These are phyloP conservation scores for Protodeltote pygarga DNA, from an alignment of 2,888 invertebrate genomes.

Conservation along the genomic window DNA sequence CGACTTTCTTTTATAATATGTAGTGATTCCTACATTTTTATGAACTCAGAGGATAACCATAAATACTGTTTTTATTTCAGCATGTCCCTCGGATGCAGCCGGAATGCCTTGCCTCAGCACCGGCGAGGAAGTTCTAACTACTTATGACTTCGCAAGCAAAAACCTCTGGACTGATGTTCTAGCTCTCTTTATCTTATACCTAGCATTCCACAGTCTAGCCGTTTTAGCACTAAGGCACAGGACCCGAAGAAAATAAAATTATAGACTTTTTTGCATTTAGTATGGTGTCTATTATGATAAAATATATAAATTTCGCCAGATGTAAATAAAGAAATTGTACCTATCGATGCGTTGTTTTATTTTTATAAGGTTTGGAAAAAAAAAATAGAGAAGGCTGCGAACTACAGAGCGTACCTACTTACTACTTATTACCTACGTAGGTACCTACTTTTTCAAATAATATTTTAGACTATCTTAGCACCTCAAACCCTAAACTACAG, in stretches of 20 bases:
- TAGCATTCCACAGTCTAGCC: constrained; percentile 90
- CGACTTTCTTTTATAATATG: no score
- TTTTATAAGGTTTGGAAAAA: no score
- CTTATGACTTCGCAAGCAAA: constrained; percentile 89
- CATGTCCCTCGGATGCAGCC: constrained; percentile 38
- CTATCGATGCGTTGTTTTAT: constrained; percentile 6
- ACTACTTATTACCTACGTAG: no score
- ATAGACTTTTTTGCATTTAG: constrained; percentile 2
- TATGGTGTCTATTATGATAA: constrained; percentile 54
- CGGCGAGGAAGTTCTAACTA: constrained; percentile 90
- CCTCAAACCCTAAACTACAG: no score
- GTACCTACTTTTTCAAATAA: no score
- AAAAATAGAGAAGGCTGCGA: no score
- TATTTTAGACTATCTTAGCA: no score
- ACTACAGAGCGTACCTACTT: no score
- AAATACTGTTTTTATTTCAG: constrained; percentile 29
- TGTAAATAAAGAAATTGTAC: constrained; percentile 52
- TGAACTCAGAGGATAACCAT: no score
- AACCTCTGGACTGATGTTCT: constrained; percentile 89
- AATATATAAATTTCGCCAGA: constrained; percentile 31
- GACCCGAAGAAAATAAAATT: constrained; percentile 83
- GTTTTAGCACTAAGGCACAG: constrained; percentile 89
- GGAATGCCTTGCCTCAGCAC: constrained; percentile 91
- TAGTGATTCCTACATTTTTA: no score
- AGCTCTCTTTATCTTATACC: constrained; percentile 89